Evolutionary conservation across 1,140 invertebrate genomes (phyloP).

Genomic region (Amphibalanus amphitrite): DNA sequence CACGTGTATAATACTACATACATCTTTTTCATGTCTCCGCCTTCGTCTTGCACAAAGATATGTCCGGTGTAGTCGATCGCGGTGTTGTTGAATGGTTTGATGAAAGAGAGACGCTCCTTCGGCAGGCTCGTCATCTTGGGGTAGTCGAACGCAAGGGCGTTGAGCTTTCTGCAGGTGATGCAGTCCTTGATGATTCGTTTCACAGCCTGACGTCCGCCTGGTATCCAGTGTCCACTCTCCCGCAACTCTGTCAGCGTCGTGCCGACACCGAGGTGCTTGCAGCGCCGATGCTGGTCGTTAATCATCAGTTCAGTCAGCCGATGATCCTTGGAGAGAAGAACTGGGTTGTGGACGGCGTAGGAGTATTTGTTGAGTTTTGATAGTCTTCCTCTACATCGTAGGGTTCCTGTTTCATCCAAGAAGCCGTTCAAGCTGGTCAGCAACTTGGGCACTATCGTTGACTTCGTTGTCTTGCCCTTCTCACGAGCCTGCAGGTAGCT

Average conservation of each 20-base stretch:
- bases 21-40: neutral
- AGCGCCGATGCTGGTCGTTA: neutral
- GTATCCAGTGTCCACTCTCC: neutral
- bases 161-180: neutral
- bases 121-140: neutral
- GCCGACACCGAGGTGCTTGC: neutral
- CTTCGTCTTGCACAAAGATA: neutral
- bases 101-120: neutral
- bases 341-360: neutral
- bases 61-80: neutral
- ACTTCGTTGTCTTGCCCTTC: neutral
- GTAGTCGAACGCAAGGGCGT: neutral
- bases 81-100: neutral
- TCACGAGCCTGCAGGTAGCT: neutral
- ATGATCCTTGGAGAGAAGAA: neutral
- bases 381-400: neutral
- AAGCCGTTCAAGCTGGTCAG: neutral
- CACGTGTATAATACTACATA: neutral
- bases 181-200: neutral
- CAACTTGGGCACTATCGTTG: neutral
- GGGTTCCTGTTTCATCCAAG: neutral
- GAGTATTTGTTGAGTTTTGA: neutral
- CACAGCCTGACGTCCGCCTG: neutral
- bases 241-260: neutral
- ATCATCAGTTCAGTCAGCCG: neutral